Evolutionary conservation across 2,113 vertebrate genomes (phyloP), one percentile per base, ranked within the genome.

Genomic region (Sigmodon hispidus): DNA sequence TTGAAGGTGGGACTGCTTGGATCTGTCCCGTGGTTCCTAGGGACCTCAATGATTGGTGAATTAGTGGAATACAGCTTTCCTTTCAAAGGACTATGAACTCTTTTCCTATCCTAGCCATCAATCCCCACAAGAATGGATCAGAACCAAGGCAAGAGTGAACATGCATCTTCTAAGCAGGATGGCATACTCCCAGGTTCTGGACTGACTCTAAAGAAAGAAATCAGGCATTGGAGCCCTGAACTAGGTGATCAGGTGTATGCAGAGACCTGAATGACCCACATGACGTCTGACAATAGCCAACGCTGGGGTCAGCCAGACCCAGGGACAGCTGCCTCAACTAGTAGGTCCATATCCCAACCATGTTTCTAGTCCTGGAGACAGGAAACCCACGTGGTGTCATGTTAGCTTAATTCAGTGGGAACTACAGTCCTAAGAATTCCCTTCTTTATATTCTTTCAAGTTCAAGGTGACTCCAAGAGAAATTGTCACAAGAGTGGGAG

Each of bases 201-300:
- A 97, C 92, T 84, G 97, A 97, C 90, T 40, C 90, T 88, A 94
- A 92, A 90, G 81, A 89, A 90, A 94, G 76, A 80, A 77, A 55
- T 6, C 75, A 87, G 94, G 94, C 96, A 87, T 87, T n/a, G 7
- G n/a, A 50, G 31, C 22, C 52, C 80, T 26, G 43, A 36, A 9
- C 29, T 21, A 36, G 36, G 48, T 36, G 48, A 29, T 40, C 45
- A n/a, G 81, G 5, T 15, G 3, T 79, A 13, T 15, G 1, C 5
- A 59, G 12, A 10, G 26, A 36, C n/a, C 36, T 88, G 26, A 48
- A 52, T 0, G 0, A 15, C 22, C 19, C 16, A 1, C 55, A 43
- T 29, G n/a, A 83, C 5, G 8, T 29, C 0, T 16, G 24, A 89
- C 3, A 9, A n/a, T 36, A 59, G 13, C 57, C 57, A 87, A 22